Evolutionary conservation across 1,140 invertebrate species (phyloP), one percentile per base, ranked within the genome.

Genomic region (Dreissena polymorpha): DNA sequence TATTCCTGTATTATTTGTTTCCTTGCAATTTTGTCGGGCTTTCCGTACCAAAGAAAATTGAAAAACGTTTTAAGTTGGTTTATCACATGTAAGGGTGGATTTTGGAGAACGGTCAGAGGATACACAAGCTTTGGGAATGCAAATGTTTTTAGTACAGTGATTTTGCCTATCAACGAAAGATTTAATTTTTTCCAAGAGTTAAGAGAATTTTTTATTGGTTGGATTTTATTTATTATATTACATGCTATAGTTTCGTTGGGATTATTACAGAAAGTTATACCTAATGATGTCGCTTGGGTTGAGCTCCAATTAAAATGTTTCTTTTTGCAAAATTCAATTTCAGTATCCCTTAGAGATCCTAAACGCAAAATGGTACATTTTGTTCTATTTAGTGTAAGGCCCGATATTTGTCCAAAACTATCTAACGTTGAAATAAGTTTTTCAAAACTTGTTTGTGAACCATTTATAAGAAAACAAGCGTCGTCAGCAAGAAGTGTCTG

Each of bases 101-200:
- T 69, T 8, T 69, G 39, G 39, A 39, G 39, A 39, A 39, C 39
- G 39, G 39, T 39, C 2, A 39, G 39, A 39, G 39, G 39, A 18
- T 69, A 69, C 16, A 69, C 27, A 14, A 69, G 27, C 50, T 69
- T 69, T 69, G 67, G 67, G 10, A 69, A 29, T 69, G 67, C 67
- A 29, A 69, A 69, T 13, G 23, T 16, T 29, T 71, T 71, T 10
- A 71, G 12, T 0, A 71, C 49, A 0, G 69, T 53, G 25, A 71
- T 18, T 71, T 71, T 51, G 23, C 69, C 69, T 16, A 71, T 71
- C n/a, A 71, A 23, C 25, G 69, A 51, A 10, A 71, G 49, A 53
- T 71, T 71, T 39, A 27, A 51, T 71, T 23, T n/a, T 27, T 23
- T 51, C 69, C 39, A 71, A 53, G 50, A 21, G 14, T 51, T 21